Percentiles rank a stretch among this genome's conserved stretches.
Evolutionary conservation across 2,797 vertebrate species (phyloP).

Genomic region (Gallirallus australis): DNA sequence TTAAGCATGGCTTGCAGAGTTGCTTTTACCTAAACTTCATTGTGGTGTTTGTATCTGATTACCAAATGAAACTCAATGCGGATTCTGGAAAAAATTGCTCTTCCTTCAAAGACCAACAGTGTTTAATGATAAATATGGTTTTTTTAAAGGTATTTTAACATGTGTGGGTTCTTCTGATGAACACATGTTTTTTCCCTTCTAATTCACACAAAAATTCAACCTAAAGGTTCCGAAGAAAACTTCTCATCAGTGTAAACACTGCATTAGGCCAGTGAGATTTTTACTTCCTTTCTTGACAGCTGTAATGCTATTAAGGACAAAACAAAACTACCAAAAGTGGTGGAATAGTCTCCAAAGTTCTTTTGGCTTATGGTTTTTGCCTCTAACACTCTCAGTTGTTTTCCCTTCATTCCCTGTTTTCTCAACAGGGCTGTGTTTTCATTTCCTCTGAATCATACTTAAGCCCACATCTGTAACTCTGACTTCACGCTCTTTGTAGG

Average conservation of each 20-base stretch:
- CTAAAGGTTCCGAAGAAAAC: neutral
- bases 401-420: neutral
- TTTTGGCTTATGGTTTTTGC: neutral
- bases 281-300: neutral
- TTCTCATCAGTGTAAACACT: neutral
- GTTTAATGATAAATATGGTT: neutral
- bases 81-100: neutral
- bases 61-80: neutral
- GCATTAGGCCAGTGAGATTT: neutral
- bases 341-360: neutral
- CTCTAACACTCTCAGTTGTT: neutral
- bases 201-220: neutral
- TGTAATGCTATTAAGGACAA: neutral
- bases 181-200: neutral
- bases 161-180: neutral
- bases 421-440: neutral
- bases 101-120: neutral
- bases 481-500: neutral
- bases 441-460: neutral
- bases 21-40: conserved; percentile 14
- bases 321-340: neutral
- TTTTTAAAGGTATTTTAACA: neutral
- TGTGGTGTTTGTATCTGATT: neutral
- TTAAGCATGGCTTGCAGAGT: neutral
- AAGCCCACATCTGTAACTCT: neutral